A percentile compares a stretch with the other conserved stretches of the same genome.
Conservation (phyloP, 2,113 vertebrate genomes). For the Scopus umbretta region DNA sequence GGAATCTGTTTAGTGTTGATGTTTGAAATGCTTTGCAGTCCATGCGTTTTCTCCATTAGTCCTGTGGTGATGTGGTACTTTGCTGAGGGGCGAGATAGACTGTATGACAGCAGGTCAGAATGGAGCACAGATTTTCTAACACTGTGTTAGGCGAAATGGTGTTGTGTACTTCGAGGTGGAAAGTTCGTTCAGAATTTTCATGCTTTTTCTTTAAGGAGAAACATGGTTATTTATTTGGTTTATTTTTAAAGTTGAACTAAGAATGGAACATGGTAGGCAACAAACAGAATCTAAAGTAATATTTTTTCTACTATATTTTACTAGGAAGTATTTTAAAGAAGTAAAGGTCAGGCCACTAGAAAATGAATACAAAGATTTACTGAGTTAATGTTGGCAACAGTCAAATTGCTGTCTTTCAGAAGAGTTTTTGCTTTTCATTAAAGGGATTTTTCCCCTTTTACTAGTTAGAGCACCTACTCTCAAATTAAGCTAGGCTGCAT, state of each 20-base stretch:
- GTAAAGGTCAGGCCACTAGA: background rate
- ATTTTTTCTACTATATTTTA: background rate
- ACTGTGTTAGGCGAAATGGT: slow-evolving; percentile 44
- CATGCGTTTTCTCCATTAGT: slow-evolving; percentile 34
- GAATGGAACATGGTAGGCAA: background rate
- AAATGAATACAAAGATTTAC: background rate
- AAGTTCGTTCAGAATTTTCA: slow-evolving; percentile 56
- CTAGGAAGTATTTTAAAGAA: background rate
- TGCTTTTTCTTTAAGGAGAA: slow-evolving; percentile 46
- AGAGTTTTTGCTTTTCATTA: background rate
- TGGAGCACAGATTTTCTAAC: slow-evolving; percentile 46
- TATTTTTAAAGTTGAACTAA: background rate
- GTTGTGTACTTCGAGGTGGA: slow-evolving; percentile 53
- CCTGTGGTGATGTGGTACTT: slow-evolving; percentile 38
- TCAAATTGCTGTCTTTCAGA: background rate
- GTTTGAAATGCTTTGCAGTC: slow-evolving; percentile 42
- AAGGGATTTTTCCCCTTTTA: background rate
- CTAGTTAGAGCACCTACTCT: background rate
- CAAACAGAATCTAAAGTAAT: background rate
- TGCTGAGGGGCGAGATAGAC: slow-evolving; percentile 25
- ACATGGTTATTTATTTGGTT: slow-evolving; percentile 1
- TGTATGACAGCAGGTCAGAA: slow-evolving; percentile 12
- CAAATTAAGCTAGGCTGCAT: background rate
- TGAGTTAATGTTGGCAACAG: background rate
- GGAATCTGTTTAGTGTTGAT: slow-evolving; percentile 20